phyloP scores from a whole-genome alignment of 1,140 invertebrate genomes.

The Cherax destructor region DNA sequence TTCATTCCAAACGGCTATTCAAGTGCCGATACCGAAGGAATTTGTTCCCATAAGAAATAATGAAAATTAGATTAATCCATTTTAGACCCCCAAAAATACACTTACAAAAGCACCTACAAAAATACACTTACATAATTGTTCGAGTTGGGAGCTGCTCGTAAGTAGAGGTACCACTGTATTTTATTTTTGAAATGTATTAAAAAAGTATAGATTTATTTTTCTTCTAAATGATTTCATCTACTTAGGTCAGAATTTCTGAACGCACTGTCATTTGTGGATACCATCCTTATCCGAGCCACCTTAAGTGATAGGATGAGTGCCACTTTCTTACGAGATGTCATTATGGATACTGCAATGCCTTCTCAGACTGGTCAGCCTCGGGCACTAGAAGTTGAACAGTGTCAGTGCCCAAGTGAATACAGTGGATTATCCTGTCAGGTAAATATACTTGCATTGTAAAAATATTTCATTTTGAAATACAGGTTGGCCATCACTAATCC shows the following conservation, averaged over 20 bases:
- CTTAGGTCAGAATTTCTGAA: conserved; percentile 88
- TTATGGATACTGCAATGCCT: conserved; percentile 86
- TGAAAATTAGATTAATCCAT: too few relatives aligned
- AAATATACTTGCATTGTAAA: neutral
- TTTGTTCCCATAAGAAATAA: too few relatives aligned
- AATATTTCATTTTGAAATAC: too few relatives aligned
- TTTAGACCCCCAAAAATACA: too few relatives aligned
- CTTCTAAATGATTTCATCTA: conserved; percentile 51
- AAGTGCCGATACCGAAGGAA: too few relatives aligned
- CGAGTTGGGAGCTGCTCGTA: too few relatives aligned
- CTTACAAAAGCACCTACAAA: too few relatives aligned
- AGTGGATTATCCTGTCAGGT: conserved; percentile 73
- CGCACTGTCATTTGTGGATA: conserved; percentile 87
- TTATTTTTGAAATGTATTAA: neutral
- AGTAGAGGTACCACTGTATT: too few relatives aligned
- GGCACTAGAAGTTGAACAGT: conserved; percentile 86
- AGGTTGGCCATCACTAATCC: too few relatives aligned
- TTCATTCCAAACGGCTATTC: too few relatives aligned
- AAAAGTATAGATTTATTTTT: neutral
- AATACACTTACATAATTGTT: too few relatives aligned
- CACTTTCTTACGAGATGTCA: conserved; percentile 83
- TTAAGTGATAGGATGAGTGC: conserved; percentile 83
- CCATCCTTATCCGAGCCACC: conserved; percentile 90
- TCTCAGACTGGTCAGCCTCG: conserved; percentile 76
- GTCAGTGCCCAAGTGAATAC: conserved; percentile 88